phyloP scores from a whole-genome alignment of 2,797 vertebrate species.

The Notolabrus celidotus region DNA sequence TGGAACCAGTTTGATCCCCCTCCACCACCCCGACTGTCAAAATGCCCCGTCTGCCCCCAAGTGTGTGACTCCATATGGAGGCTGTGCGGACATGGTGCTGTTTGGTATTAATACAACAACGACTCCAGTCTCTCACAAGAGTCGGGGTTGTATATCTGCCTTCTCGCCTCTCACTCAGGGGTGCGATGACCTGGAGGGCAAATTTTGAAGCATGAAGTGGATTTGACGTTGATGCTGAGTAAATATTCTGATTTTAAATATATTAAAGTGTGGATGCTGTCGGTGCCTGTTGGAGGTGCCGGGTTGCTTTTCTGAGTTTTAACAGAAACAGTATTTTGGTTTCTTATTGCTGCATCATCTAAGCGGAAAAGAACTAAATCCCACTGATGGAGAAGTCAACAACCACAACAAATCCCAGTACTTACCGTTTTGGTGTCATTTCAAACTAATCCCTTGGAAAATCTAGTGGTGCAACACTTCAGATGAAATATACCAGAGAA shows the following conservation, averaged over 20 bases:
- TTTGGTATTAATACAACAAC: constrained; percentile 64
- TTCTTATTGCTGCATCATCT: too few species aligned
- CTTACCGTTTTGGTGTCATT: too few species aligned
- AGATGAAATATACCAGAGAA: too few species aligned
- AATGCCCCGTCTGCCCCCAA: constrained; percentile 62
- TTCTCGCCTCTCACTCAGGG: constrained; percentile 28
- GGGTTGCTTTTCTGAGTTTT: too few species aligned
- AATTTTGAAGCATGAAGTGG: constrained; percentile 39
- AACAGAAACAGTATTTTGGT: too few species aligned
- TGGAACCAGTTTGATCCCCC: constrained; percentile 82
- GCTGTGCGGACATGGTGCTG: constrained; percentile 55
- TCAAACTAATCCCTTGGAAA: too few species aligned
- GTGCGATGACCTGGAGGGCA: constrained; percentile 29
- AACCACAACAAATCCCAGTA: too few species aligned
- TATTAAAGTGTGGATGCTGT: not conserved
- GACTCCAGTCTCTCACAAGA: constrained; percentile 41
- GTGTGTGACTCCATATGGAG: constrained; percentile 46
- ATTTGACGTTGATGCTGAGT: constrained; percentile 31
- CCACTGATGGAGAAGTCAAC: too few species aligned
- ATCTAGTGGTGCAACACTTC: too few species aligned
- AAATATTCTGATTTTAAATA: constrained; percentile 4
- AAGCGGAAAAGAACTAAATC: too few species aligned
- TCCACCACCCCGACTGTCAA: constrained; percentile 75
- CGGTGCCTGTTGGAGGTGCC: too few species aligned
- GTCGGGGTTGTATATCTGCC: constrained; percentile 30